These are phyloP conservation scores for Machimus atricapillus DNA, from an alignment of 2,888 invertebrate species.

Conservation along the genomic window DNA sequence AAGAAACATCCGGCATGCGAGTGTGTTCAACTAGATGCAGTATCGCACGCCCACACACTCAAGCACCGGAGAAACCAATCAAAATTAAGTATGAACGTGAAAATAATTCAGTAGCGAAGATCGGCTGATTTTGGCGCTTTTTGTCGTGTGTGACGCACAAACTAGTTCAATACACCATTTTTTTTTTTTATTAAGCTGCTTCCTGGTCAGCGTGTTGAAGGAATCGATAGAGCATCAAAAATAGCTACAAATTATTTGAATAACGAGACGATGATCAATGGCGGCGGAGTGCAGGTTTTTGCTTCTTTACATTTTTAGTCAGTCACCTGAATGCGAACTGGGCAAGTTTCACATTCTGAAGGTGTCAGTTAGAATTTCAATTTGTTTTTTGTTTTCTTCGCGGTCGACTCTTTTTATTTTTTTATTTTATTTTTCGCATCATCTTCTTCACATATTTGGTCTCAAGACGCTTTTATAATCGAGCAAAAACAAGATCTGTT, in stretches of 20 bases:
- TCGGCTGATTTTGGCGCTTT: background rate
- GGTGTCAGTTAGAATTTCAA: conserved; percentile 13
- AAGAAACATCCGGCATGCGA: background rate
- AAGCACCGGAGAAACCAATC: background rate
- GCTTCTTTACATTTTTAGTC: conserved; percentile 9
- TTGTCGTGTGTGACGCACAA: background rate
- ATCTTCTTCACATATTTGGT: background rate
- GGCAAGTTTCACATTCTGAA: conserved; percentile 14
- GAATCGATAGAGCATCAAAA: background rate
- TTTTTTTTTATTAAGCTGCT: background rate
- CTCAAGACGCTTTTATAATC: background rate
- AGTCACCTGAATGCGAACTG: conserved; percentile 4
- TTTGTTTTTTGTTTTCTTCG: background rate
- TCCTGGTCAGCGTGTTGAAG: conserved; percentile 15
- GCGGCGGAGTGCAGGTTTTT: conserved; percentile 7
- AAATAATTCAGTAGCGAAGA: background rate
- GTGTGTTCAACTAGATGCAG: background rate
- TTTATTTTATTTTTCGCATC: background rate
- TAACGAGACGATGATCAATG: conserved; percentile 17
- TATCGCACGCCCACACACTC: background rate
- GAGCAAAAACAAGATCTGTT: background rate
- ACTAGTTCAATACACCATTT: background rate
- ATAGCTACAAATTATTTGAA: background rate
- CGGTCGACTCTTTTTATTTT: background rate
- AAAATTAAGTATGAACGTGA: background rate